Conservation (phyloP, 2,113 vertebrate genomes). For the Nothobranchius kuhntae region DNA sequence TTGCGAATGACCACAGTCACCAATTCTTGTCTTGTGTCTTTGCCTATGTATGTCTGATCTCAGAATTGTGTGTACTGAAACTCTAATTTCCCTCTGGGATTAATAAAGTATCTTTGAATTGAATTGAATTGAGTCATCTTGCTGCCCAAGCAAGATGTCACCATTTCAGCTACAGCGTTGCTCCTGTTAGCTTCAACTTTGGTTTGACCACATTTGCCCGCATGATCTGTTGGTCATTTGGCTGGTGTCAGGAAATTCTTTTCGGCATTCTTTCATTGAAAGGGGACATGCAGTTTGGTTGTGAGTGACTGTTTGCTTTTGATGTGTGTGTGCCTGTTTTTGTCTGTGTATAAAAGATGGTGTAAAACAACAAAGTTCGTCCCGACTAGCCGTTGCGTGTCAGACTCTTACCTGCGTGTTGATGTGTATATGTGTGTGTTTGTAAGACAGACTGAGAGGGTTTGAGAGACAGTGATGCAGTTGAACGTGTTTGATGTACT, state of each 20-base stretch:
- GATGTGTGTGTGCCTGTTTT: constrained; percentile 35
- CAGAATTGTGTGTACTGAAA: no score
- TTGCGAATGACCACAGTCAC: no score
- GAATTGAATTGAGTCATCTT: neutral
- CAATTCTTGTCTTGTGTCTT: no score
- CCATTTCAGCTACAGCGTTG: constrained; percentile 9
- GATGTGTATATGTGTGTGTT: constrained; percentile 33
- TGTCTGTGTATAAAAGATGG: constrained; percentile 32
- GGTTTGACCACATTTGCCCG: constrained; percentile 31
- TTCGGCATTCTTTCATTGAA: constrained; percentile 63
- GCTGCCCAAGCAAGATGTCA: constrained; percentile 28
- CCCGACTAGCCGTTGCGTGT: constrained; percentile 35
- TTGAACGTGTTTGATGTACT: constrained; percentile 73
- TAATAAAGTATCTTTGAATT: no score
- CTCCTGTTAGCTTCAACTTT: constrained; percentile 41
- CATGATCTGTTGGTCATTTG: constrained; percentile 49
- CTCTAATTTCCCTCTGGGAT: no score
- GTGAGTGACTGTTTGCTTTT: constrained; percentile 40
- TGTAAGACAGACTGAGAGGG: constrained; percentile 34
- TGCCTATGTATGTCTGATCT: no score
- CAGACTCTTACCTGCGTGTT: constrained; percentile 29
- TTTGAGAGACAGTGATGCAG: constrained; percentile 59
- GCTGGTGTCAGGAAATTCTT: constrained; percentile 71
- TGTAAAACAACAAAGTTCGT: constrained; percentile 47
- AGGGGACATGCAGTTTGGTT: constrained; percentile 45